Percentiles rank a stretch among this genome's conserved stretches.
These are phyloP conservation scores for Antennarius maculatus DNA, from an alignment of 2,797 vertebrate species.

Conservation along the genomic window DNA sequence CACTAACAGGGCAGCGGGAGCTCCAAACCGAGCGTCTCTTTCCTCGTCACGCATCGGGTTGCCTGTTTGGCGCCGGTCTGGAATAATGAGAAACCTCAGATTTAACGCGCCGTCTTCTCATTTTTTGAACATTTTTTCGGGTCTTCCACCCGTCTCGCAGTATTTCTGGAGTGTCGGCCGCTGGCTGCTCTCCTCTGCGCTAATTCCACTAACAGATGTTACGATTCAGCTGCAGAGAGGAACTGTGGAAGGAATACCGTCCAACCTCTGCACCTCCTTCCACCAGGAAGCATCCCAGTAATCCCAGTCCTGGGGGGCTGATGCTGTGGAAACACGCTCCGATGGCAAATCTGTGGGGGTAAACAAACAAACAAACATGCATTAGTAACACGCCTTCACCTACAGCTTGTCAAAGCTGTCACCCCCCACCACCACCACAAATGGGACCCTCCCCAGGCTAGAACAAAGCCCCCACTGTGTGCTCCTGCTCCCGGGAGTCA, in stretches of 20 bases:
- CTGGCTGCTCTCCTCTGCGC: constrained; percentile 12
- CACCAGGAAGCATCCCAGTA: neutral
- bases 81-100: constrained; percentile 22
- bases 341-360: constrained; percentile 6
- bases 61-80: too few relatives aligned
- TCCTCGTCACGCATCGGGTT: too few relatives aligned
- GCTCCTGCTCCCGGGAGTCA: constrained; percentile 47
- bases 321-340: neutral
- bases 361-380: constrained; percentile 58
- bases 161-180: constrained; percentile 27
- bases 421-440: constrained; percentile 51
- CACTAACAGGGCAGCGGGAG: neutral
- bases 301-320: too few relatives aligned
- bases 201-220: constrained; percentile 56
- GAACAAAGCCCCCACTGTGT: constrained; percentile 74
- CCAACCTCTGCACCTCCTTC: constrained; percentile 18
- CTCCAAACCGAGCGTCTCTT: neutral
- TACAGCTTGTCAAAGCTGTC: constrained; percentile 56
- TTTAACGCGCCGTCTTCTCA: constrained; percentile 15
- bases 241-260: constrained; percentile 41
- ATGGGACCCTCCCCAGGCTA: constrained; percentile 53
- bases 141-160: constrained; percentile 18
- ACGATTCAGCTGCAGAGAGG: constrained; percentile 3
- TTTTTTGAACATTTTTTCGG: neutral
- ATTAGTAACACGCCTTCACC: constrained; percentile 47